Evolutionary conservation across 2,888 invertebrate genomes (phyloP).

Genomic region (Caenorhabditis zanzibari): DNA sequence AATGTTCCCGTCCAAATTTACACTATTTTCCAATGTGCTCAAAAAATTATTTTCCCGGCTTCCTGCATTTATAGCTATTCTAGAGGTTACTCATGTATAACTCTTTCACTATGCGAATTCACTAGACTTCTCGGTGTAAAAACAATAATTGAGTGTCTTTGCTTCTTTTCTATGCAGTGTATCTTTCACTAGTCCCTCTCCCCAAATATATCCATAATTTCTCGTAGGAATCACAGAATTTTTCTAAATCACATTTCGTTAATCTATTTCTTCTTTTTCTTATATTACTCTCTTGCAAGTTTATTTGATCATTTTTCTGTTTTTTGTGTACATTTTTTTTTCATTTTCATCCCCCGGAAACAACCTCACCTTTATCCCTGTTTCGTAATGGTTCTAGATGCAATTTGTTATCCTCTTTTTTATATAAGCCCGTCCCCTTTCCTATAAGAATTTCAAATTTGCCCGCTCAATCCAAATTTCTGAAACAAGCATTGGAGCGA

Average conservation of each 20-base stretch:
- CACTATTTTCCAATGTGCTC: conserved; percentile 27
- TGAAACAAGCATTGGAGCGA: not conserved
- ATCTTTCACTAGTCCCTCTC: conserved; percentile 7
- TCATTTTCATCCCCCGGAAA: not conserved
- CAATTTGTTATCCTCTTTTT: conserved; percentile 26
- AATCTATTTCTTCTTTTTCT: conserved; percentile 30
- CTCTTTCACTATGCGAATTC: too few species aligned
- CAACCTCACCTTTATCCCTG: conserved; percentile 36
- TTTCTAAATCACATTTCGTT: conserved; percentile 25
- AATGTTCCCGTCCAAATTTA: conserved; percentile 20
- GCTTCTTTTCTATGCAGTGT: conserved; percentile 18
- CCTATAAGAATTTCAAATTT: conserved; percentile 32
- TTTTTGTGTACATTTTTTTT: conserved; percentile 31
- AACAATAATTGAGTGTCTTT: not conserved
- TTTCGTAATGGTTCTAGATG: conserved; percentile 42
- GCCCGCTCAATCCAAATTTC: conserved; percentile 11
- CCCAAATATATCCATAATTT: not conserved
- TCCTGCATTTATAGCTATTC: conserved; percentile 33
- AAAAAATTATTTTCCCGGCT: conserved; percentile 28
- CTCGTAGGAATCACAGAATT: conserved; percentile 18
- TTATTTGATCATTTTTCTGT: conserved; percentile 11
- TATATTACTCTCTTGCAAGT: conserved; percentile 1
- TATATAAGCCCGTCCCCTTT: conserved; percentile 27
- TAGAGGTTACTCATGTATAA: conserved; percentile 28
- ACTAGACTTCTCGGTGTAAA: not conserved